Evolutionary conservation across 1,140 invertebrate genomes (phyloP), one percentile per base, ranked within the genome.

Genomic region (Palaemon carinicauda): DNA sequence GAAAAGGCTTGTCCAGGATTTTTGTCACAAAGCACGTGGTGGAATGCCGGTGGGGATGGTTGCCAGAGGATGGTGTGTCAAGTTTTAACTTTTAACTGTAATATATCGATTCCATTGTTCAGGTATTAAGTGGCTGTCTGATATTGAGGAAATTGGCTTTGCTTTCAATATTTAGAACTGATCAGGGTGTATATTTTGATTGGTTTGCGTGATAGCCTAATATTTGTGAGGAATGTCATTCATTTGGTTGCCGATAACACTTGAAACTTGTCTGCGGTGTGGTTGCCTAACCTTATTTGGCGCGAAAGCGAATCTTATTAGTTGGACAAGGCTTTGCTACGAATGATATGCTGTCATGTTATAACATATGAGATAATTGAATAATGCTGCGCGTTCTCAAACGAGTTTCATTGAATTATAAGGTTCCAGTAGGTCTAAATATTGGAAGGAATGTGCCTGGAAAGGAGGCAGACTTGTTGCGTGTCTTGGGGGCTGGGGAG

Each of bases 11-110:
- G 78, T 33, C 65, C 53, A 73, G 77, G 65, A 80, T 71, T 80
- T 86, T 80, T 71, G 33, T 31, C 77, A 79, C 84, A 86, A 73
- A 86, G 80, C 84, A 86, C 84, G 84, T 86, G 84, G 84, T 80
- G 84, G 84, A 80, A 86, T 86, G 77, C 84, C 84, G 84, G 84
- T 53, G 5, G 21, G 74, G 19, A 71, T 41, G 74, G 77, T 80
- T 86, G 84, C 69, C 50, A 80, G 41, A 31, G 65, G 29, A 31
- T 17, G 65, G 24, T 27, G 29, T 41, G 41, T 41, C 41, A 41
- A 5, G 41, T 41, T 41, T n/a, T 41, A 1, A 5, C 41, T 41
- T 41, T 41, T 41, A 41, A 12, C 41, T 41, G 41, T 41, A 41
- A 41, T 41, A 9, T 41, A 41, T 41, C 41, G 41, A 41, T 41